These are phyloP conservation scores for Zaprionus tsacasi DNA, from an alignment of 1,140 invertebrate species.

Conservation along the genomic window DNA sequence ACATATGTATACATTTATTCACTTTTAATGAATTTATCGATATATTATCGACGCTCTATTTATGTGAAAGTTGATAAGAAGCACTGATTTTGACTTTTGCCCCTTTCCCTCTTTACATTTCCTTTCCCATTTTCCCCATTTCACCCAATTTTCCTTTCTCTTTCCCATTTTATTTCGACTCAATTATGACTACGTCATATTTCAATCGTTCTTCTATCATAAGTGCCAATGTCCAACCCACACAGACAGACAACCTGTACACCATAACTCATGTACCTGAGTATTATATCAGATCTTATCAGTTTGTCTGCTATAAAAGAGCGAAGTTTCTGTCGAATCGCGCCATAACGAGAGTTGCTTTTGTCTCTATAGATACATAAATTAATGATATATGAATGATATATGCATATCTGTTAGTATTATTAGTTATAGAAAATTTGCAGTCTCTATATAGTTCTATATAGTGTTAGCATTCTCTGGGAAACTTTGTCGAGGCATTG, in stretches of 20 bases:
- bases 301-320: slow-evolving; percentile 6
- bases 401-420: neutral
- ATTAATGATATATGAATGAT: too few species aligned
- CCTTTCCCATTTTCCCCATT: neutral
- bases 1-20: neutral
- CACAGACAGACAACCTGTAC: slow-evolving; percentile 7
- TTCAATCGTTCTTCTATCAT: slow-evolving; percentile 46
- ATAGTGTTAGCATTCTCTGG: too few species aligned
- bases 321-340: neutral
- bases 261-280: neutral
- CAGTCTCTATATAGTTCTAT: neutral
- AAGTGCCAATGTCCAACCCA: slow-evolving; percentile 44
- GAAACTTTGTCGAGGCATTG: neutral
- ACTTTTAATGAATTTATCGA: neutral
- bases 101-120: neutral
- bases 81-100: slow-evolving; percentile 32
- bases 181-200: slow-evolving; percentile 61
- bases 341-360: neutral
- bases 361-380: too few species aligned
- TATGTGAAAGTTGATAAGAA: slow-evolving; percentile 60
- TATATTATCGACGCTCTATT: slow-evolving; percentile 14
- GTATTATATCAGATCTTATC: slow-evolving; percentile 10
- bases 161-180: neutral
- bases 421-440: neutral
- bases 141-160: neutral